Base-by-base conservation (phyloP, 2,888 invertebrate species). In the Xiphydria camelus region DNA sequence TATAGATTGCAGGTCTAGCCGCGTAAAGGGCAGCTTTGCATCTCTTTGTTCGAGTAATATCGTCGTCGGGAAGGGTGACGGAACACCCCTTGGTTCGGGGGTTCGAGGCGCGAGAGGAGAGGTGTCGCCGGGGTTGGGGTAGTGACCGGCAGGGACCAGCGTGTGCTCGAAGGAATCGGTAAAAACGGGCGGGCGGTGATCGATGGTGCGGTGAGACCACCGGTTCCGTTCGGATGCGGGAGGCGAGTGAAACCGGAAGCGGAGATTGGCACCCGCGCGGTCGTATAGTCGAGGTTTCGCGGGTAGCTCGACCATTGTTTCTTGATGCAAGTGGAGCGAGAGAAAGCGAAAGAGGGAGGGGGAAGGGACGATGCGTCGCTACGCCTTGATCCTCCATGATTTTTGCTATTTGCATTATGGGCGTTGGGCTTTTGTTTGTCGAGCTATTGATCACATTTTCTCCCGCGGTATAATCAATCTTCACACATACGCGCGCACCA, bases 371-470 rank as follows among this genome's bases (percentile, higher is more conserved):
- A 14, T 18, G 23, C 26, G 40, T 41, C 41, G 45, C 52, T 45
- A 47, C 45, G 55, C 48, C 53, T 53, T 64, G 58, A 61, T 57
- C 61, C 62, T 59, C 51, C 53, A 58, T 64, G 71, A 73, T 72
- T 73, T 70, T 73, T 71, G 67, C 66, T 65, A 71, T 68, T 71
- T 68, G 69, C 71, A 67, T 70, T 60, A 61, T 64, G 64, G 52
- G 53, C 62, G 61, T 57, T 45, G 52, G 59, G 64, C 66, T 67
- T 73, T 73, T 73, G 73, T 73, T 73, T 71, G 71, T 61, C 61
- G 59, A 62, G 66, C 68, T 75, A 75, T 74, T 75, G 75, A 75
- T 75, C 73, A 74, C 70, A 75, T 74, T 74, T 74, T 74, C 73
- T 69, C 71, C 64, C 64, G 67, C 59, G 68, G 69, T 68, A 72